Conservation (phyloP, 1,140 invertebrate species). For the Drosophila athabasca region DNA sequence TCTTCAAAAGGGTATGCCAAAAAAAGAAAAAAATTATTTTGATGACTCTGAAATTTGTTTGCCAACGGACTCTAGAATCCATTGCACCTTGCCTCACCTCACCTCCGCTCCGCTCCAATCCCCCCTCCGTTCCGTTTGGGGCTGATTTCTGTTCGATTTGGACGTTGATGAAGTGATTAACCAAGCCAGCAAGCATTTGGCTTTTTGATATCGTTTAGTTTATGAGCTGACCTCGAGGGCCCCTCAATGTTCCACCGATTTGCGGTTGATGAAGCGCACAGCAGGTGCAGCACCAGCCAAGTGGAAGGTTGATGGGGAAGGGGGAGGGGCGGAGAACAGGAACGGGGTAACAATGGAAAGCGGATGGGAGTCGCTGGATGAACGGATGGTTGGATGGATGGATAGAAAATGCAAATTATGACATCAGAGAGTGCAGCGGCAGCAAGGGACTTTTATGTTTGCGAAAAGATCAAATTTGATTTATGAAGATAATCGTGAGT, state of each 20-base stretch:
- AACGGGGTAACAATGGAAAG: not conserved
- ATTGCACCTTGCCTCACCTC: slow-evolving; percentile 16
- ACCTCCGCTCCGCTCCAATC: slow-evolving; percentile 9
- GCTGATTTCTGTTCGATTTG: slow-evolving; percentile 52
- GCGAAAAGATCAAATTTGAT: slow-evolving; percentile 20
- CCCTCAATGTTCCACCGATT: slow-evolving; percentile 30
- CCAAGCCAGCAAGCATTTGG: slow-evolving; percentile 49
- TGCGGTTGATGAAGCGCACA: slow-evolving; percentile 41
- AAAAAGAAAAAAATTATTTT: slow-evolving; percentile 31
- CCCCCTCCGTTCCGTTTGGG: slow-evolving; percentile 13
- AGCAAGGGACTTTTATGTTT: slow-evolving; percentile 7
- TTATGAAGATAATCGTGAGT: slow-evolving; percentile 13
- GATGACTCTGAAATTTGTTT: slow-evolving; percentile 57
- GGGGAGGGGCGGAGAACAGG: no score
- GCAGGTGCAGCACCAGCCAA: slow-evolving; percentile 50
- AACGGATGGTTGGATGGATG: slow-evolving; percentile 17
- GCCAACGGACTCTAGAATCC: slow-evolving; percentile 40
- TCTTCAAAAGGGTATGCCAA: slow-evolving; percentile 14
- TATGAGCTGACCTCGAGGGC: slow-evolving; percentile 55
- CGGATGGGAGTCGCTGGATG: no score
- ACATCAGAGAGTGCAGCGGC: not conserved
- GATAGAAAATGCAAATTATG: slow-evolving; percentile 42
- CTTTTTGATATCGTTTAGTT: slow-evolving; percentile 65
- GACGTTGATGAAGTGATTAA: slow-evolving; percentile 79
- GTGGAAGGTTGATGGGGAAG: not conserved